Base-by-base conservation (phyloP, 2,113 vertebrate species). In the Spermophilus dauricus region DNA sequence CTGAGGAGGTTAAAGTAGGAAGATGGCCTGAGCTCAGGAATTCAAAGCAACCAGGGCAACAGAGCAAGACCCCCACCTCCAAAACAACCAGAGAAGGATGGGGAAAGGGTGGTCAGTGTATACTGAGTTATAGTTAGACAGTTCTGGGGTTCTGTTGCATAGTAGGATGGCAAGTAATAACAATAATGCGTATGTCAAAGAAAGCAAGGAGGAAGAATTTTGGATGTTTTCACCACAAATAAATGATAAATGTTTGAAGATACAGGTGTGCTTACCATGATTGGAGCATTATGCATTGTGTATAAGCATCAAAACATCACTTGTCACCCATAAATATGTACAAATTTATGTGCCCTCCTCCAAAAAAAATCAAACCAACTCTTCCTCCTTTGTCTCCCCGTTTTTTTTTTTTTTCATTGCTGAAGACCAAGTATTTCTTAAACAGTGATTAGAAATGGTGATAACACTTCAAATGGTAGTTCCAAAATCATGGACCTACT, bases 391-490 rank as follows among this genome's bases (percentile, higher is more conserved):
- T 53, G 10, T 94, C 56, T 81, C 24, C 63, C 24, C 17, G 42
- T 37, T 78, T 24, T 63, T 89, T 13, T 45, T n/a, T 67, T 45
- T 67, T 34, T 78, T 39, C 39, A 45, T 18, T 69, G 45, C 48
- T 70, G 28, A 42, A 20, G 63, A 82, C 8, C 69, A 69, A 56
- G 48, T 90, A 20, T 92, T 17, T 97, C n/a, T 78, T 78, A 89
- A 81, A 61, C 70, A 77, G 42, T 81, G 82, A 51, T 75, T 80
- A 91, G 34, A 89, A 86, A 72, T 34, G 37, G 39, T 82, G 69
- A 6, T 89, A 95, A 34, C 18, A 70, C 8, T 65, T 95, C 18
- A 84, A 83, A 24, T 82, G 53, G 51, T 39, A 70, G 65, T 20
- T 82, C 16, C 9, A 63, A 72, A 84, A 65, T 2, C 78, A 11